Conservation (phyloP, 2,888 invertebrate genomes). For the Stegana nigrithorax region DNA sequence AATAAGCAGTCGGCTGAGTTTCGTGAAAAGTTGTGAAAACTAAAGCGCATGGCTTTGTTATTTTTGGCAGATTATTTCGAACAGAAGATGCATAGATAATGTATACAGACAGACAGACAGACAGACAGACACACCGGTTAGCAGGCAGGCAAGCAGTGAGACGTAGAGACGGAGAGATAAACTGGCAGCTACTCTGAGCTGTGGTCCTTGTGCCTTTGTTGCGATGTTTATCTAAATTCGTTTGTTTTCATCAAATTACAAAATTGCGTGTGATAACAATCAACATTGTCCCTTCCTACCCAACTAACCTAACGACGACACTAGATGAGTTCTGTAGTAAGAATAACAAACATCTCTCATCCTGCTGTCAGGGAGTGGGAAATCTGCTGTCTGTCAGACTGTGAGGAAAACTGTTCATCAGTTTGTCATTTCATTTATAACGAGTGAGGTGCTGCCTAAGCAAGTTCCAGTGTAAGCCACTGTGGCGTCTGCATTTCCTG, state of each 20-base stretch:
- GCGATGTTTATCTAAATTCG: slow-evolving; percentile 60
- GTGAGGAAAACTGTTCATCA: slow-evolving; percentile 56
- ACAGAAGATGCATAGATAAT: neutral
- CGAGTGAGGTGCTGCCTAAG: slow-evolving; percentile 16
- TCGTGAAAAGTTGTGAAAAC: slow-evolving; percentile 31
- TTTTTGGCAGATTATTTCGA: slow-evolving; percentile 31
- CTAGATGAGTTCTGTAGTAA: too few species aligned
- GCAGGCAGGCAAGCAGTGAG: too few species aligned
- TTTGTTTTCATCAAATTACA: slow-evolving; percentile 67
- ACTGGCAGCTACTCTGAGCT: too few species aligned
- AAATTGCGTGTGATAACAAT: slow-evolving; percentile 67
- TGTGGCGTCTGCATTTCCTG: too few species aligned
- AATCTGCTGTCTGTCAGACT: slow-evolving; percentile 17
- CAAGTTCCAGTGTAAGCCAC: too few species aligned
- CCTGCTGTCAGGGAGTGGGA: slow-evolving; percentile 35
- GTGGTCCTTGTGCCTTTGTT: slow-evolving; percentile 24
- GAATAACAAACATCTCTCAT: slow-evolving; percentile 39
- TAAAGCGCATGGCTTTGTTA: slow-evolving; percentile 22
- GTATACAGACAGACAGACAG: neutral
- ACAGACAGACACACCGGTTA: slow-evolving; percentile 26
- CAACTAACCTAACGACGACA: too few species aligned
- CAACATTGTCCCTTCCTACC: too few species aligned
- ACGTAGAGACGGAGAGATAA: too few species aligned
- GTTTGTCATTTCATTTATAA: slow-evolving; percentile 34
- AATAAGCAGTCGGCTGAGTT: neutral